These are phyloP conservation scores for Drosophila acutilabella DNA, from an alignment of 2,888 invertebrate genomes.

Conservation along the genomic window DNA sequence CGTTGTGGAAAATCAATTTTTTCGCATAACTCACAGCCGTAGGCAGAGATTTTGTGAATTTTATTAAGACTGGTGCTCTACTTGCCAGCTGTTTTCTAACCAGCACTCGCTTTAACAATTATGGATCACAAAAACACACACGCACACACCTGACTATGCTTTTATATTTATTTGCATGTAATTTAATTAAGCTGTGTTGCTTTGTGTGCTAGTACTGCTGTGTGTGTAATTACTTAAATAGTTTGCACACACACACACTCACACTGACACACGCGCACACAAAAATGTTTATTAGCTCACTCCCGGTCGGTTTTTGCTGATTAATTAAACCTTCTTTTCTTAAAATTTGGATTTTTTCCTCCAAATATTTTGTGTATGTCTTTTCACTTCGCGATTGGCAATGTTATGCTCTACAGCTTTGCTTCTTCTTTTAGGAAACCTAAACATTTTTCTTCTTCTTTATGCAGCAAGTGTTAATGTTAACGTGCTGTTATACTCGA, in stretches of 20 bases:
- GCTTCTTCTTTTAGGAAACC: slow-evolving; percentile 48
- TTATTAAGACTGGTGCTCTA: slow-evolving; percentile 30
- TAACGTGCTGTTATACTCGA: slow-evolving; percentile 36
- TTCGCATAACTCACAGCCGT: slow-evolving; percentile 50
- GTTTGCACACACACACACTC: slow-evolving; percentile 60
- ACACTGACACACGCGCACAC: slow-evolving; percentile 41
- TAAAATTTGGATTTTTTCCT: slow-evolving; percentile 36
- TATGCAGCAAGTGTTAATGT: slow-evolving; percentile 15
- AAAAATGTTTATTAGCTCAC: slow-evolving; percentile 30
- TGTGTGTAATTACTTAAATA: slow-evolving; percentile 46
- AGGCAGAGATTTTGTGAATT: slow-evolving; percentile 35
- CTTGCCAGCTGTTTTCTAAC: slow-evolving; percentile 42
- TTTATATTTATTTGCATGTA: slow-evolving; percentile 46
- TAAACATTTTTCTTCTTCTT: slow-evolving; percentile 30
- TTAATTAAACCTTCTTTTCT: slow-evolving; percentile 26
- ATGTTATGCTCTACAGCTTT: slow-evolving; percentile 44
- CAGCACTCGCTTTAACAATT: slow-evolving; percentile 46
- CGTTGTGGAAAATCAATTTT: slow-evolving; percentile 79
- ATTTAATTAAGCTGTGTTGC: slow-evolving; percentile 66
- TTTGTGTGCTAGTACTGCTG: slow-evolving; percentile 57
- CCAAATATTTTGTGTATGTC: slow-evolving; percentile 52
- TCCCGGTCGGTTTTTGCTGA: slow-evolving; percentile 30
- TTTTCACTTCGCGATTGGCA: slow-evolving; percentile 68
- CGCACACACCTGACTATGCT: slow-evolving; percentile 42
- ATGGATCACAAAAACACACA: slow-evolving; percentile 20